Evolutionary conservation across 1,140 invertebrate species (phyloP), one percentile per base, ranked within the genome.

Genomic region (Drosophila pectinifera): DNA sequence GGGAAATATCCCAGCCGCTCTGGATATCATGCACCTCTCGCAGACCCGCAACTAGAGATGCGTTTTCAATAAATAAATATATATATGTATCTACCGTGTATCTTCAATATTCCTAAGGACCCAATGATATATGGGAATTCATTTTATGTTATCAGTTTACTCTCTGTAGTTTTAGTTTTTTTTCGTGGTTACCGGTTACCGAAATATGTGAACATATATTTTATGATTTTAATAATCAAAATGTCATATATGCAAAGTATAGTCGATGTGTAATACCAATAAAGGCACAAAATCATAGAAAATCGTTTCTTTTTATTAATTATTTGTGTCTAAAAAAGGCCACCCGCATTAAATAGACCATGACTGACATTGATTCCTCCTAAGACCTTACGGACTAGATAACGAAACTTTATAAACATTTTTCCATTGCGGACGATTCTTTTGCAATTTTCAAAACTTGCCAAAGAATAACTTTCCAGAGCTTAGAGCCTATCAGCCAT

Each of bases 1-100:
- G 64, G 96, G 96, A 8, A 94, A 96, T 89, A 96, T 97, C 61
- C 93, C 93, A 16, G 94, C 94, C 63, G 95, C 95, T 28, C 91
- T 97, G 46, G 96, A 97, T 73, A 92, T 95, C 42, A 93, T 96
- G 62, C 88, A 92, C 24, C 75, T 86, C 45, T 89, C 91, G 7
- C 88, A 92, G 48, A 73, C 63, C 31, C 65, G 79, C 55, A 83
- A 79, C 48, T 86, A 65, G 88, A 53, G 31, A 10, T 20, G 26
- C 11, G 20, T 26, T 26, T 38, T 39, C 31, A 45, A 49, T 28
- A 42, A 45, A 49, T 28, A 42, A 54, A 24, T 22, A 26, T 20
- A 54, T 16, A 38, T 16, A 36, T 43, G 43, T 55, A 41, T 59
- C 42, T 20, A 42, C 46, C 16, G 43, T 64, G 16, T 70, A 56